phyloP scores from a whole-genome alignment of 2,797 vertebrate genomes.

The Nannoperca obscura region DNA sequence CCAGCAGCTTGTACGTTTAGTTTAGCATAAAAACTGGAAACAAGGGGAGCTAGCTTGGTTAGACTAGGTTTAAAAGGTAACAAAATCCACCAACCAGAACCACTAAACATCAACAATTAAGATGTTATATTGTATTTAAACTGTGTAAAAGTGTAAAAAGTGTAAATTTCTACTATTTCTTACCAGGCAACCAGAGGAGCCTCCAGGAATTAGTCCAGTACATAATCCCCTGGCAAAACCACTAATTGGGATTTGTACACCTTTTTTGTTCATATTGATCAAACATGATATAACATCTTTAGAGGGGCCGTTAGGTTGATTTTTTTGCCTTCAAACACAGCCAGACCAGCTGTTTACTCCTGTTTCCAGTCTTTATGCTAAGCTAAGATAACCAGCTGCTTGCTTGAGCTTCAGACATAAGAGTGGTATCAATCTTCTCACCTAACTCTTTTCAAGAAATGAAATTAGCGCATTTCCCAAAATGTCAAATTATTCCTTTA shows the following conservation, averaged over 20 bases:
- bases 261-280: no score
- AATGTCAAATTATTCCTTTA: background rate
- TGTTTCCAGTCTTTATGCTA: background rate
- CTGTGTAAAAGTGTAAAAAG: background rate
- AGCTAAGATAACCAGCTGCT: background rate
- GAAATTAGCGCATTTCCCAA: background rate
- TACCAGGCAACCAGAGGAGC: background rate
- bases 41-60: background rate
- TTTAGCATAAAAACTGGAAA: background rate
- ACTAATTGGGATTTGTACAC: background rate
- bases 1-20: background rate
- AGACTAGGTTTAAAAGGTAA: background rate
- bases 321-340: background rate
- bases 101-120: background rate
- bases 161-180: background rate
- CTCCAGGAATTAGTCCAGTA: background rate
- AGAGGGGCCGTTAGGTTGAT: background rate
- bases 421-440: background rate
- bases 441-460: background rate
- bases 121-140: background rate
- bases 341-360: background rate
- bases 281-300: background rate
- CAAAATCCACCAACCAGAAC: background rate
- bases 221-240: background rate
- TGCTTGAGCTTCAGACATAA: background rate